Base-by-base conservation (phyloP, 1,140 invertebrate genomes). In the Formica exsecta region DNA sequence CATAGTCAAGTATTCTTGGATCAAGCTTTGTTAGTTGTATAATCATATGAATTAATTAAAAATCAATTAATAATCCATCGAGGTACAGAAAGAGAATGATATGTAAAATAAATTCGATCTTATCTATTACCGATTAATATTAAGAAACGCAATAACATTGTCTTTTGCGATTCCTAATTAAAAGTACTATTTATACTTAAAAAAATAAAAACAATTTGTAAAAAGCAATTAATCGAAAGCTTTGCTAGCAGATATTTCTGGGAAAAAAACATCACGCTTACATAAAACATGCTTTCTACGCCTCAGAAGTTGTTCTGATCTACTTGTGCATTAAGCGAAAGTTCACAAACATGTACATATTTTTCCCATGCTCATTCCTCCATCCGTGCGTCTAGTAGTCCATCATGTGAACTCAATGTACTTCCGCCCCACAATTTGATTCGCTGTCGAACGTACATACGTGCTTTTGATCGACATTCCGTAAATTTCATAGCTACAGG, bases 381-480 rank as follows among this genome's bases (percentile, higher is more conserved):
- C 16, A 22, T 66, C 7, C 76, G 32, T 61, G 22, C 68, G 16
- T n/a, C 32, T 32, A 19, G 1, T n/a, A 48, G 11, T 38, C 22
- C 36, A 7, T 41, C 19, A 3, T 57, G 25, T 57, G 25, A 22
- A 68, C 13, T 59, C 44, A 4, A 16, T 7, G 36, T 71, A 41
- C 64, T 66, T 66, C 48, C 29, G 8, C 8, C 11, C 11, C 19
- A 68, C 4, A 76, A 85, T 76, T 41, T 44, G 44, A 59, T 36
- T 65, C 73, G 73, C 32, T 59, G 57, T 13, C 41, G 44, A 51
- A 68, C 8, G 44, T 41, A 44, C 41, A 51, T 25, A 62, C 51
- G 32, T 25, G 62, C 22, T 70, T 29, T 59, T 41, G 11, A 29
- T 68, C 13, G 44, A 71, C 64, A 75, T 77, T 77, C 75, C 41